These are phyloP conservation scores for Hippopotamus amphibius DNA, from an alignment of 2,113 vertebrate genomes.

Conservation along the genomic window DNA sequence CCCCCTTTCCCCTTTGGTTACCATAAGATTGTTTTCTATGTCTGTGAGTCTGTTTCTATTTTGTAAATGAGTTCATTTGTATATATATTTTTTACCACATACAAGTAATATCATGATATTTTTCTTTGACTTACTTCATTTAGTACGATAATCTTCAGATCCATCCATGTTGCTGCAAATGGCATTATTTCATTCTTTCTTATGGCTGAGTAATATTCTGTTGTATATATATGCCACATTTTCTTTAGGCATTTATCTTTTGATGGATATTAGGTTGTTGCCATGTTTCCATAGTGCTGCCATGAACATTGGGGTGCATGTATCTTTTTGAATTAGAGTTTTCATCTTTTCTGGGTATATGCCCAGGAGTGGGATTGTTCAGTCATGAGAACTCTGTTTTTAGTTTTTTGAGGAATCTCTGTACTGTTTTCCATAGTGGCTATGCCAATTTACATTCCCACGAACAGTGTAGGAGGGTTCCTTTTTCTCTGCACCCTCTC, in stretches of 20 bases:
- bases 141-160: too few species aligned
- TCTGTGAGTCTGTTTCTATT: background rate
- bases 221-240: background rate
- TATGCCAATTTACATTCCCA: background rate
- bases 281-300: background rate
- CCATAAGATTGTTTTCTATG: background rate
- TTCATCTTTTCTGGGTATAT: background rate
- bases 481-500: background rate
- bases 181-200: background rate
- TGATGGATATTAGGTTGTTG: background rate
- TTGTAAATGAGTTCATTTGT: background rate
- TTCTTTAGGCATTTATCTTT: background rate
- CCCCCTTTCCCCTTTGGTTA: background rate
- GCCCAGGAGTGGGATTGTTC: background rate
- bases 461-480: background rate
- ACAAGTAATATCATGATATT: background rate
- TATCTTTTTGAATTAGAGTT: background rate
- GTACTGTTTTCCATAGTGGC: background rate
- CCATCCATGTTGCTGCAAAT: background rate
- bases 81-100: background rate
- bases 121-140: background rate
- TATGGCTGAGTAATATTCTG: background rate
- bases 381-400: background rate
- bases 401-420: background rate
- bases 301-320: background rate